Conservation (phyloP, 92 coral and sea anemone genomes). For the Montipora capitata region DNA sequence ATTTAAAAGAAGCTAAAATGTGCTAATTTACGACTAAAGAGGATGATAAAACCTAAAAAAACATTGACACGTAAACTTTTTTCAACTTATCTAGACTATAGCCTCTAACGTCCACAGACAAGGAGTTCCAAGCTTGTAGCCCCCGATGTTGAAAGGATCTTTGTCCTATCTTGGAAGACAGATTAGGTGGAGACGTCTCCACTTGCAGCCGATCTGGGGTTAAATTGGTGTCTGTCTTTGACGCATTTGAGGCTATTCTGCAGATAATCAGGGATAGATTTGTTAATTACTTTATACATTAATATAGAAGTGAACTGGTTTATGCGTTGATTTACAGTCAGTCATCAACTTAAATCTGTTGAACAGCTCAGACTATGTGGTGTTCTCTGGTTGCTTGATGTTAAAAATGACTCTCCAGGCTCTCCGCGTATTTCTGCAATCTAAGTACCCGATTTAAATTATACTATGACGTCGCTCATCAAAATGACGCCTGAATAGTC, state of each 20-base stretch:
- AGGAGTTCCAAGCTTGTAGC: not conserved
- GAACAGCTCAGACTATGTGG: not conserved
- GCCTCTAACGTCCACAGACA: not conserved
- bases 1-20: not conserved
- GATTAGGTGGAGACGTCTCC: too few relatives aligned
- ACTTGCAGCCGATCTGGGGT: too few relatives aligned
- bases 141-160: not conserved
- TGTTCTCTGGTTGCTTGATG: not conserved
- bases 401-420: not conserved
- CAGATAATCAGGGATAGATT: too few relatives aligned
- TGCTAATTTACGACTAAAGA: not conserved
- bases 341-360: constrained; percentile 13
- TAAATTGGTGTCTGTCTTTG: too few relatives aligned
- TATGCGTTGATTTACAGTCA: constrained; percentile 3
- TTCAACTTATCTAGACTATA: not conserved
- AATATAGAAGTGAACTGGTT: not conserved
- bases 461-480: not conserved
- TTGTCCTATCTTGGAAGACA: too few relatives aligned
- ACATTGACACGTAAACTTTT: not conserved
- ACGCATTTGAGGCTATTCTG: too few relatives aligned
- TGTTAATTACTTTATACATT: not conserved
- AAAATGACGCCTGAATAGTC: not conserved
- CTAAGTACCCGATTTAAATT: constrained; percentile 3
- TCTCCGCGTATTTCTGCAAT: constrained; percentile 15
- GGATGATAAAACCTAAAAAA: not conserved